Base-by-base conservation (phyloP, 2,888 invertebrate genomes). In the Beris chalybata region DNA sequence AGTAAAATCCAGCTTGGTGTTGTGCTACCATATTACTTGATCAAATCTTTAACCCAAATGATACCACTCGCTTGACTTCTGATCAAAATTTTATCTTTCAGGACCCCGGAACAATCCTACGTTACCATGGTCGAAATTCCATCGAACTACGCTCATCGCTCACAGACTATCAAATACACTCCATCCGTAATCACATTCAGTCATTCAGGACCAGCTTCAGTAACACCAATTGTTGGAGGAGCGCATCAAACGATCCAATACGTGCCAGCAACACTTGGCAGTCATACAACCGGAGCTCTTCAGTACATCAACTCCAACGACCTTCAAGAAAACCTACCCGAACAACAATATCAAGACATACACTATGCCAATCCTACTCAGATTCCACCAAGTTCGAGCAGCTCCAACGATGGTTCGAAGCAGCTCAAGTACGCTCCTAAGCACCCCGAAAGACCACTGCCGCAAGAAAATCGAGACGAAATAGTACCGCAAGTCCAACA, bases 361-460 rank as follows among this genome's bases (percentile, higher is more conserved):
- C 64, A 61, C 6, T 72, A 72, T 45, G 72, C 70, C 0, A 66
- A 67, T 2, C 69, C 71, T 2, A 67, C 70, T 22, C 12, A 71
- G 63, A 38, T 38, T 5, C 52, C 61, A 15, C 7, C 52, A 32
- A 13, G 61, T 13, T 4, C 58, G 56, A 29, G 48, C 15, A 29
- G 69, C 55, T 38, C 65, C 56, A 7, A 30, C 5, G 69, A 69
- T 9, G 76, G 77, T 57, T 79, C 80, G 3, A 78, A 79, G 67
- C 80, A 79, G 69, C 73, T 72, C 29, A 70, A 74, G 11, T 79
- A 73, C 64, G 77, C 78, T 0, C 78, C 76, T 0, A 66, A 72
- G 11, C 72, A 76, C 4, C 75, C 67, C 47, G 64, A 67, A n/a
- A 30, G 70, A 48, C 29, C 48, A 4, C 22, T 6, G 5, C 31